Conservation (phyloP, 30 jellyfish, hydroid and myxozoan genomes). For the Catostylus mosaicus region DNA sequence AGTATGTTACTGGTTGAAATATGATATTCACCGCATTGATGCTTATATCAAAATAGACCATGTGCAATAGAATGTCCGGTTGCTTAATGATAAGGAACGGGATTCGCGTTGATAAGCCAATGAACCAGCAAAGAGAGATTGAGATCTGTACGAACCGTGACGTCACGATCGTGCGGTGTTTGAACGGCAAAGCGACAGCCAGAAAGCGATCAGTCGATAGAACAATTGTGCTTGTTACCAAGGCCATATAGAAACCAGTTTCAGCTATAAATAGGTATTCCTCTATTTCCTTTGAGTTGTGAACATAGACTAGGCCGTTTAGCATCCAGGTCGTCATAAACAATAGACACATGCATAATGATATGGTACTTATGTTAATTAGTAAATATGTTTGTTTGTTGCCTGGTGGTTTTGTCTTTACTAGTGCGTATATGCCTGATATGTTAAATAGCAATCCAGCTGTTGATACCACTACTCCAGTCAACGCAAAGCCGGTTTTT, state of each 20-base stretch:
- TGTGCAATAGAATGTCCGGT: slow-evolving; percentile 8
- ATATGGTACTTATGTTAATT: slow-evolving; percentile 41
- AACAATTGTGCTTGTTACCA: slow-evolving; percentile 36
- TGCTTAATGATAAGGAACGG: slow-evolving; percentile 44
- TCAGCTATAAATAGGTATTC: slow-evolving; percentile 14
- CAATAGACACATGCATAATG: slow-evolving; percentile 34
- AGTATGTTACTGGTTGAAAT: slow-evolving; percentile 61
- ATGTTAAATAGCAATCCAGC: slow-evolving; percentile 54
- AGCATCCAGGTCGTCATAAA: slow-evolving; percentile 59
- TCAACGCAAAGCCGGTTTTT: slow-evolving; percentile 38
- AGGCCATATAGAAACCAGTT: slow-evolving; percentile 49
- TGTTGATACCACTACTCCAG: slow-evolving; percentile 38
- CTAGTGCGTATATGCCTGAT: slow-evolving; percentile 47
- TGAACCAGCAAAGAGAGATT: slow-evolving; percentile 41
- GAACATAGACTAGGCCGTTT: slow-evolving; percentile 7
- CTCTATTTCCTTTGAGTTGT: slow-evolving; percentile 8
- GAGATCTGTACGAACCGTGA: slow-evolving; percentile 5
- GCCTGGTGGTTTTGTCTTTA: slow-evolving; percentile 22
- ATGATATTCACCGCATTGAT: slow-evolving; percentile 36
- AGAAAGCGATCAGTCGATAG: slow-evolving; percentile 45
- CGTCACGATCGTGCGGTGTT: slow-evolving; percentile 47
- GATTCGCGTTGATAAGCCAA: slow-evolving; percentile 37
- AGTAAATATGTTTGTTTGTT: slow-evolving; percentile 57
- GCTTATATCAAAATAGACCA: slow-evolving; percentile 49
- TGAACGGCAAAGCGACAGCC: slow-evolving; percentile 63